phyloP scores from a whole-genome alignment of 2,888 invertebrate species.

The Oligia strigilis region DNA sequence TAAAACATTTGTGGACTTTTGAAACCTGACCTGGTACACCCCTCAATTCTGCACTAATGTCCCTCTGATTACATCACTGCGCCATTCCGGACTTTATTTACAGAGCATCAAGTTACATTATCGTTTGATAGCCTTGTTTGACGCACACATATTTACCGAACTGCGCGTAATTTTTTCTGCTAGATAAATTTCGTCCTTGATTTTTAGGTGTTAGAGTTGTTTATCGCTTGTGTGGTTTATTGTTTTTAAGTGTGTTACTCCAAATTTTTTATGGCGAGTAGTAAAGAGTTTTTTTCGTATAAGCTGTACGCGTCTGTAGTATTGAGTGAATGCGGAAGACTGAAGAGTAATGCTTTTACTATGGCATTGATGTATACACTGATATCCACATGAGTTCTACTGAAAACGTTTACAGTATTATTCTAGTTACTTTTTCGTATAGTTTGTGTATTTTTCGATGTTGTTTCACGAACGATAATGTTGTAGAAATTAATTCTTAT shows the following conservation, averaged over 20 bases:
- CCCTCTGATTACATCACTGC: slow-evolving; percentile 31
- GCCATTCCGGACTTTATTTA: slow-evolving; percentile 47
- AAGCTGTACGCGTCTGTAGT: slow-evolving; percentile 42
- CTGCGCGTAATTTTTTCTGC: slow-evolving; percentile 29
- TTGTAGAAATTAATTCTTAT: background rate
- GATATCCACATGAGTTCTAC: slow-evolving; percentile 8
- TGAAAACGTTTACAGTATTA: slow-evolving; percentile 23
- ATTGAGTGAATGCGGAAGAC: slow-evolving; percentile 59
- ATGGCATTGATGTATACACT: slow-evolving; percentile 30
- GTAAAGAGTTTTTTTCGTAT: slow-evolving; percentile 47
- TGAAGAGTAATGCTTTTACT: slow-evolving; percentile 55
- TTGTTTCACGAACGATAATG: background rate
- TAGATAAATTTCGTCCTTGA: slow-evolving; percentile 29
- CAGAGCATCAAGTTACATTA: slow-evolving; percentile 48
- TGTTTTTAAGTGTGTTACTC: slow-evolving; percentile 53
- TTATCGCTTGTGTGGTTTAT: slow-evolving; percentile 28
- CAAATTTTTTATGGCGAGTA: slow-evolving; percentile 47
- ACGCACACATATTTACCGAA: slow-evolving; percentile 53
- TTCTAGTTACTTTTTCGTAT: background rate
- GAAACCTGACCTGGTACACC: slow-evolving; percentile 58
- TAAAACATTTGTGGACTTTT: slow-evolving; percentile 53
- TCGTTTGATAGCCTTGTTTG: slow-evolving; percentile 54
- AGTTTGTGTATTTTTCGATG: slow-evolving; percentile 11
- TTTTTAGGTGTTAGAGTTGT: slow-evolving; percentile 21
- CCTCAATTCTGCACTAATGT: slow-evolving; percentile 45